Base-by-base conservation (phyloP, 2,888 invertebrate genomes). In the Brachyptera putata region DNA sequence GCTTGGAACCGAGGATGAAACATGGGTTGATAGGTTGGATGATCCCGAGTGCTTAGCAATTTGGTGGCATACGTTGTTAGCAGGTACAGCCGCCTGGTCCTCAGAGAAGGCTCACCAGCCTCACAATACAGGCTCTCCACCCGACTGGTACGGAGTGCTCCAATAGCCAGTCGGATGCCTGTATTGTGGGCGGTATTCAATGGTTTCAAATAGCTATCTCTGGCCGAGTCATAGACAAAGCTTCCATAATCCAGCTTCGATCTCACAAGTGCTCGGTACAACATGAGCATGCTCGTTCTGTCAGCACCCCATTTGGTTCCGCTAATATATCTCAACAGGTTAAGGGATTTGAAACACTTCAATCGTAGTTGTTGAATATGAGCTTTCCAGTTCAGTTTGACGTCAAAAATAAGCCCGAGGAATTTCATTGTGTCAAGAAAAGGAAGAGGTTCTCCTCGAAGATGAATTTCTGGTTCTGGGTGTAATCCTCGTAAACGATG, bases 351-450 rank as follows among this genome's bases (percentile, higher is more conserved):
- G 11, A n/a, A n/a, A n/a, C n/a, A n/a, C n/a, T n/a, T n/a, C n/a
- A n/a, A n/a, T n/a, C n/a, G n/a, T n/a, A n/a, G 34, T 7, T 30
- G 11, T 11, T 5, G 5, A 30, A 30, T 5, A 37, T 57, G 57
- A 16, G 18, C 21, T n/a, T n/a, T 53, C 57, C 57, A 57, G 43
- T 57, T 57, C 11, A 49, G 25, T 11, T 49, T 16, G 16, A 9
- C 21, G 22, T 57, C 57, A 49, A 57, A 39, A 3, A 16, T 49
- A 16, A 57, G 43, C n/a, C 57, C 41, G n/a, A 49, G 26, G 22
- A 57, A 57, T 9, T 39, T 37, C 11, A 46, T 26, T 7, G 37
- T 41, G 1, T 49, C 34, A 11, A 11, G 34, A 34, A 30, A 7
- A 11, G 34, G 34, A 5, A 30, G 34, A 11, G 30, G 34, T 13